Evolutionary conservation across 2,113 vertebrate species (phyloP), one percentile per base, ranked within the genome.

Genomic region (Lycaon pictus): DNA sequence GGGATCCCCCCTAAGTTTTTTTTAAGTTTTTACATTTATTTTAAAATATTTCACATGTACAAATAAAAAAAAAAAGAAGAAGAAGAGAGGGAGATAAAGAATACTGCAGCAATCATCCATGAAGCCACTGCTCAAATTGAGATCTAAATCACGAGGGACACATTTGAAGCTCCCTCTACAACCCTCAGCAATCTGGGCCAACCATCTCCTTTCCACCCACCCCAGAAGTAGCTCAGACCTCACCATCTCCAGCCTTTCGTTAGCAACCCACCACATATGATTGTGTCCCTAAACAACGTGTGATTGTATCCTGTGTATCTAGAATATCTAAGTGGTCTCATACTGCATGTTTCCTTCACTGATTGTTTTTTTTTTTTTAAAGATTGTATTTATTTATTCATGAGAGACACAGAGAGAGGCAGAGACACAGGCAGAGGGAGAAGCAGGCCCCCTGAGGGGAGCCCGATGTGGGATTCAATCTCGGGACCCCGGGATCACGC

Each of bases 21-120:
- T 69, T 95, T 60, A 48, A 88, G 1, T 53, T 63, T 93, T 83
- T 2, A 11, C 5, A 19, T 35, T 83, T 43, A 67, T 92, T 92
- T 87, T 62, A 37, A 80, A 67, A 69, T 63, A 76, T n/a, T 67
- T 85, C 53, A 51, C 48, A 88, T 69, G 85, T 74, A 74, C 3
- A 8, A 67, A 87, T 58, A 32, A 23, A 9, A 63, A 7, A 7
- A 81, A 79, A 27, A 32, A 2, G 1, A 32, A 1, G 29, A 5
- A 8, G 55, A 55, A 15, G 55, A 55, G 55, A 11, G 10, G 22
- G 9, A 20, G 2, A 13, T 32, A 55, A 69, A 90, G 56, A 35
- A 53, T 17, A 37, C 10, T 35, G 3, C 58, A 56, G 2, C 25
- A 11, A 69, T 1, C 43, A 35, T 7, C 25, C 27, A 9, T 0